Base-by-base conservation (phyloP, 2,113 vertebrate genomes). In the Cochlearius cochlearius region DNA sequence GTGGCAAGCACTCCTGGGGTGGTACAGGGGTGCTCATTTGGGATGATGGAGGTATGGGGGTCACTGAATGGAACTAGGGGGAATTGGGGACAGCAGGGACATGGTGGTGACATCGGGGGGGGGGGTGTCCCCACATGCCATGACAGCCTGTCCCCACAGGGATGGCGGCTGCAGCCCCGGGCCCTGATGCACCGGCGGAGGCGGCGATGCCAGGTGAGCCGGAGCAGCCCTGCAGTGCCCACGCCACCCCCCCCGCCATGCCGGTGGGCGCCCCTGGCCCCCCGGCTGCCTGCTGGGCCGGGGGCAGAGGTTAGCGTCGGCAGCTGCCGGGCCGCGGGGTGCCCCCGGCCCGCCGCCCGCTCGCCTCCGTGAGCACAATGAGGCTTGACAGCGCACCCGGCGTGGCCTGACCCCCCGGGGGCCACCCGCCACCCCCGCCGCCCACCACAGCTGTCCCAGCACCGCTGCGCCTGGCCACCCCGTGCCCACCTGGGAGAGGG, bases 281-380 rank as follows among this genome's bases (percentile, higher is more conserved):
- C 66, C 38, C 4, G 11, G 56, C 86, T 72, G 60, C 95, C 92
- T 50, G 93, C 94, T 94, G 97, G 43, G 96, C 84, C 1, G 15
- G 12, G 94, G 95, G 92, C 92, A 92, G 91, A 97, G 96, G 97
- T 96, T 97, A 96, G 96, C 95, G 95, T 96, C 96, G 55, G 97
- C 94, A 90, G 95, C 96, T 96, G 96, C 89, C 29, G 75, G 86
- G n/a, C 93, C 2, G 91, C 93, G 19, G 96, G 96, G 94, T 34
- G 93, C 91, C 93, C 91, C 93, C 91, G 2, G 38, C 56, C 82
- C 52, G 62, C 96, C 89, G 71, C 96, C 95, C 86, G 30, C 83
- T 96, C 26, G 91, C 89, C 86, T 95, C 95, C 3, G 32, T 95
- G 96, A 97, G 75, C 67, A 94, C 89, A 47, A 97, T 96, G 95